Base-by-base conservation (phyloP, 2,797 vertebrate species). In the Merluccius polli region DNA sequence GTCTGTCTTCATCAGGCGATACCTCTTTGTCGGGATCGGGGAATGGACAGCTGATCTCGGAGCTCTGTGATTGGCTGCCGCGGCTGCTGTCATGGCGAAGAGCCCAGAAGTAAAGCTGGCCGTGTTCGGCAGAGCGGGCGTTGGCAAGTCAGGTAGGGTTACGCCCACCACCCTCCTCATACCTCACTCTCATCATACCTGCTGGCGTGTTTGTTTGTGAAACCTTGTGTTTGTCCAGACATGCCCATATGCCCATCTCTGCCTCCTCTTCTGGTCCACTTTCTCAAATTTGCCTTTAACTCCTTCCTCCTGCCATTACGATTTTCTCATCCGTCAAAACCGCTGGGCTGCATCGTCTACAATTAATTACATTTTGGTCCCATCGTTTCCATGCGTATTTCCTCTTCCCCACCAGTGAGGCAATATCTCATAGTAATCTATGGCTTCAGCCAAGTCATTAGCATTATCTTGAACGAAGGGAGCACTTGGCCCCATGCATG, bases 101-200 rank as follows among this genome's bases (percentile, higher is more conserved):
- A 98, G 95, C 0, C 91, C 96, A 0, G 98, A 99, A 87, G 97
- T 99, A 88, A 98, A 98, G 85, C 78, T 99, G 87, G 98, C 96
- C 0, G 93, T 99, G 78, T 98, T 99, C 69, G 98, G 98, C 72
- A 94, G 95, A 90, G 97, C 97, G 0, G 97, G 97, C 0, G 98
- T 99, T 77, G 98, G 97, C 72, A 99, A 99, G 85, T 99, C 98
- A 95, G 97, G 98, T 99, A 90, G 86, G 81, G 21, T 6, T 24
- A 13, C 9, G 6, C 63, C 24, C 44, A 5, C 44, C 18, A 1
- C 48, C 48, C 48, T 7, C 48, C 48, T 59, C 48, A 59, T 59
- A 59, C 21, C 21, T n/a, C 48, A 7, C 21, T 21, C 48, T n/a
- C 10, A 59, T 59, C 48, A 18, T 4, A 48, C 16, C 16, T 15